phyloP scores from a whole-genome alignment of 1,140 invertebrate genomes.

The Drosophila trapezifrons region DNA sequence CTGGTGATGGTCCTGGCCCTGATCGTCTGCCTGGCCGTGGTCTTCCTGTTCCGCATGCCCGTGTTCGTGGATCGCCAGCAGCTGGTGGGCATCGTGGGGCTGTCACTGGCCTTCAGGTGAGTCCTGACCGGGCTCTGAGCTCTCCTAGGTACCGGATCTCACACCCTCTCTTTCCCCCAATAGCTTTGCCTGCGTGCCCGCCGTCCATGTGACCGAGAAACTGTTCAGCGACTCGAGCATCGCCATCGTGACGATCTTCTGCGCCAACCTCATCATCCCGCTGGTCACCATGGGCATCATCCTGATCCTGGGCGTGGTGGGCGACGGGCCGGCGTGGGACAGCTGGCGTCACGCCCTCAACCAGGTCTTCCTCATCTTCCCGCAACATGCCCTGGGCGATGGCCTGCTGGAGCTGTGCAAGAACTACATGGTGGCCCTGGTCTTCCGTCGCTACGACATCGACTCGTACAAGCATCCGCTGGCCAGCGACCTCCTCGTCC shows the following conservation, averaged over 20 bases:
- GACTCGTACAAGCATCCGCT: conserved; percentile 88
- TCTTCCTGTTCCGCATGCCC: conserved; percentile 87
- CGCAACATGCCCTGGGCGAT: conserved; percentile 88
- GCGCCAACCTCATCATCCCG: conserved; percentile 87
- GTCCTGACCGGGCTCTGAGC: not conserved
- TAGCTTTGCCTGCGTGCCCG: conserved; percentile 85
- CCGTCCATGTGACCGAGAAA: conserved; percentile 87
- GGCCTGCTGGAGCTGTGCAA: conserved; percentile 87
- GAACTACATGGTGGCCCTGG: conserved; percentile 86
- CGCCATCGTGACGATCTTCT: conserved; percentile 88
- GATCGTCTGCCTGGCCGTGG: conserved; percentile 85
- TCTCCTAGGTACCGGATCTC: not conserved
- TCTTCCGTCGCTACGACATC: conserved; percentile 87
- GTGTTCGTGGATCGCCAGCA: conserved; percentile 88
- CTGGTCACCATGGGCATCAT: conserved; percentile 86
- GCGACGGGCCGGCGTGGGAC: conserved; percentile 86
- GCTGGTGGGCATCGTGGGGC: conserved; percentile 86
- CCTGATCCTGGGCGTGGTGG: conserved; percentile 87
- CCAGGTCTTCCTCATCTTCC: conserved; percentile 86
- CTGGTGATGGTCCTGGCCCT: conserved; percentile 85
- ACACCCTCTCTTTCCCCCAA: not conserved
- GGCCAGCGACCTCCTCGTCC: conserved; percentile 85
- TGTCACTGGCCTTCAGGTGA: conserved; percentile 86
- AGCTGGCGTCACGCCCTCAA: conserved; percentile 86
- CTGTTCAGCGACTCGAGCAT: conserved; percentile 87